Evolutionary conservation across 2,113 vertebrate genomes (phyloP).

Genomic region (Cacatua alba): DNA sequence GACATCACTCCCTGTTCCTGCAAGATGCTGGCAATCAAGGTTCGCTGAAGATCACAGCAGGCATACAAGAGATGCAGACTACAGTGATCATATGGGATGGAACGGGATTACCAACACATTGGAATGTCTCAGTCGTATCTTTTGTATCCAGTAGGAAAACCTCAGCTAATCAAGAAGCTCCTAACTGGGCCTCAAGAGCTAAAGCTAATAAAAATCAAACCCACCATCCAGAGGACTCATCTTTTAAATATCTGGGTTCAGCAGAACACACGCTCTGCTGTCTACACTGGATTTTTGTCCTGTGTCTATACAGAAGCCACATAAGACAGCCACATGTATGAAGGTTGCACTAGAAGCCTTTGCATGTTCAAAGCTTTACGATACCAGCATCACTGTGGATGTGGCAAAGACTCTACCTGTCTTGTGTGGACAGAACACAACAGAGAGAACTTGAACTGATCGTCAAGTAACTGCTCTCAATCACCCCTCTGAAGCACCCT

Average conservation of each 20-base stretch:
- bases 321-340: neutral
- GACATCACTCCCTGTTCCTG: neutral
- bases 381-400: neutral
- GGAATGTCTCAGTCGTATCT: neutral
- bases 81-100: neutral
- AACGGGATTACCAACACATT: accelerated
- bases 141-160: neutral
- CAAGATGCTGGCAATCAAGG: neutral
- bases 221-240: neutral
- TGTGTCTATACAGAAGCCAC: neutral
- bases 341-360: neutral
- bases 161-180: neutral
- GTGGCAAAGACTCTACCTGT: neutral
- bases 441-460: neutral
- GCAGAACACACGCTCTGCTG: neutral
- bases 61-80: neutral
- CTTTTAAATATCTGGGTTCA: neutral
- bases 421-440: accelerated
- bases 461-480: neutral
- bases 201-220: neutral
- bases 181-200: neutral
- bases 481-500: neutral
- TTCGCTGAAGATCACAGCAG: neutral
- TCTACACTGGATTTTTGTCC: neutral
- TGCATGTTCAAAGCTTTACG: neutral